Evolutionary conservation across 2,797 vertebrate genomes (phyloP).

Genomic region (Gadopsis bispinosus): DNA sequence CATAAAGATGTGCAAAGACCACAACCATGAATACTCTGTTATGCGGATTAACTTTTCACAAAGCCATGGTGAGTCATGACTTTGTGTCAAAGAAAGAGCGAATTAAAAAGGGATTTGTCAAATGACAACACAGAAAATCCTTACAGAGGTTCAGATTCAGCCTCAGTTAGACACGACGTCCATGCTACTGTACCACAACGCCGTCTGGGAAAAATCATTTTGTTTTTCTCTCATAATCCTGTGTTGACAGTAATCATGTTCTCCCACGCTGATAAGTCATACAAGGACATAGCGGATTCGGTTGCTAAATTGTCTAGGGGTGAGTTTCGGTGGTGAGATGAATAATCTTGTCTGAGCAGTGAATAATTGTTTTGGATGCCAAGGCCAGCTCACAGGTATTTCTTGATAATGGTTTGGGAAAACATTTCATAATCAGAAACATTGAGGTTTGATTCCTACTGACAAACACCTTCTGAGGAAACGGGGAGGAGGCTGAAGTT

Average conservation of each 20-base stretch:
- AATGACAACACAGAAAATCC: constrained; percentile 26
- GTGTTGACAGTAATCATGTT: constrained; percentile 68
- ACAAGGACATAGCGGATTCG: constrained; percentile 10
- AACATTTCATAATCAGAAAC: constrained; percentile 50
- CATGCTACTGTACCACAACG: neutral
- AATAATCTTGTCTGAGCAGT: constrained; percentile 39
- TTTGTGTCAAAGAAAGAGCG: neutral
- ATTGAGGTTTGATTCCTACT: constrained; percentile 30
- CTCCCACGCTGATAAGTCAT: constrained; percentile 39
- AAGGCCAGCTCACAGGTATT: constrained; percentile 40
- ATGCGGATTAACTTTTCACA: constrained; percentile 11
- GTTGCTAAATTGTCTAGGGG: constrained; percentile 39
- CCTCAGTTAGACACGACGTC: neutral
- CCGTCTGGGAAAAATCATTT: constrained; percentile 21
- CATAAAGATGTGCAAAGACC: constrained; percentile 27
- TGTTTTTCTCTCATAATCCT: constrained; percentile 54
- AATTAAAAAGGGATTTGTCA: constrained; percentile 29
- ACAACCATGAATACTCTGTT: neutral
- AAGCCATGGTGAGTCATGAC: neutral
- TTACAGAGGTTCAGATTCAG: constrained; percentile 12
- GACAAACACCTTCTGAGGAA: constrained; percentile 24
- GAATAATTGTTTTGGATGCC: constrained; percentile 48
- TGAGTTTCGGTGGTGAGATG: constrained; percentile 25
- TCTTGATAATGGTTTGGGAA: constrained; percentile 50
- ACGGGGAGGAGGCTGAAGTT: neutral